Evolutionary conservation across 2,888 invertebrate species (phyloP).

Genomic region (Dicranocentrus wangi): DNA sequence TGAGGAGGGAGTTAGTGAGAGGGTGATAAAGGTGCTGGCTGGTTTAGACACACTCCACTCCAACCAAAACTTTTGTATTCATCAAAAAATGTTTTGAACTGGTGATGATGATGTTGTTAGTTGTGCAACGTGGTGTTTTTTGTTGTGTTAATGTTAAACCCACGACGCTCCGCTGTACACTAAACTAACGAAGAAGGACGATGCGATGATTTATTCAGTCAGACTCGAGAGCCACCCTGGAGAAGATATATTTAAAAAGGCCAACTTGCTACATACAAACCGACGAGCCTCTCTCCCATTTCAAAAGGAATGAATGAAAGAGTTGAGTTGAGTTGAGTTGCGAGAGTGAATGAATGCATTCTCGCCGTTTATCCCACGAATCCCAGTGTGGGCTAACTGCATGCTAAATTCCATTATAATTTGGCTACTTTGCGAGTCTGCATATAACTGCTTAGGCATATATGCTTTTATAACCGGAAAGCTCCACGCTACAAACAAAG

Average conservation of each 20-base stretch:
- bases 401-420: constrained; percentile 1
- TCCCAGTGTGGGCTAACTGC: neutral
- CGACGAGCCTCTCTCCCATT: neutral
- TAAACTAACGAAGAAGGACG: neutral
- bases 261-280: neutral
- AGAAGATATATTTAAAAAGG: neutral
- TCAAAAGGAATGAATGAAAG: constrained; percentile 11
- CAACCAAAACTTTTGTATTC: no score
- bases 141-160: neutral
- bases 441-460: neutral
- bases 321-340: no score
- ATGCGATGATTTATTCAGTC: constrained; percentile 17
- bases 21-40: no score
- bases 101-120: constrained; percentile 1
- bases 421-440: no score
- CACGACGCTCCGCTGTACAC: neutral
- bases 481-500: no score
- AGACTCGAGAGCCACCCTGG: neutral
- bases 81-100: no score
- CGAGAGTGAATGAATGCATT: constrained; percentile 1
- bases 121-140: neutral
- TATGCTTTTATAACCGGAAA: no score
- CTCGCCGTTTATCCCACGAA: neutral
- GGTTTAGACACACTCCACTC: no score
- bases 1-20: no score